Conservation (phyloP, 2,888 invertebrate species). For the Sarcophaga rosellei region DNA sequence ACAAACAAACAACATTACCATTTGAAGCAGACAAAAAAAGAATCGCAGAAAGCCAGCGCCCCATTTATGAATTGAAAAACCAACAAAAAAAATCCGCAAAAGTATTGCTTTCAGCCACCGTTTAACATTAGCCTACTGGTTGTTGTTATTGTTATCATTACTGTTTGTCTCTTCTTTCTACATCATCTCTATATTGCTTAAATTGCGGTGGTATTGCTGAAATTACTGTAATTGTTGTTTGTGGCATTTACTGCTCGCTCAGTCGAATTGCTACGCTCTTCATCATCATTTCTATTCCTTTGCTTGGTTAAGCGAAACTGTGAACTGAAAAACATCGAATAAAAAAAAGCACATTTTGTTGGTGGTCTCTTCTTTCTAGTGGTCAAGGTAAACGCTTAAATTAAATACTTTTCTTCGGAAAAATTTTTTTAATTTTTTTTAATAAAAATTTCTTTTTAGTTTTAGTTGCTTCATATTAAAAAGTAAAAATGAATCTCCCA, state of each 20-base stretch:
- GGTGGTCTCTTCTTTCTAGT: not conserved
- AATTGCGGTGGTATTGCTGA: not conserved
- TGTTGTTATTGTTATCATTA: conserved; percentile 3
- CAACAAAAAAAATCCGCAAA: not conserved
- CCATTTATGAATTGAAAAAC: conserved; percentile 35
- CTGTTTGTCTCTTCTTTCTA: not conserved
- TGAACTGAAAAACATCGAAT: not conserved
- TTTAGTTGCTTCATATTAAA: not conserved
- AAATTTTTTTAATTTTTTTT: not conserved
- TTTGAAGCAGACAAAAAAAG: no score
- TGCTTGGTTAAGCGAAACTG: not conserved
- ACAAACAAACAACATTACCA: not conserved
- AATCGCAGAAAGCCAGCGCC: conserved; percentile 41
- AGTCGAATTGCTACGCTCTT: conserved; percentile 1
- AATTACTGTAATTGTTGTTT: conserved; percentile 8
- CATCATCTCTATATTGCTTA: not conserved
- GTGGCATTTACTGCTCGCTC: conserved; percentile 15
- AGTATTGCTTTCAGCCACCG: not conserved
- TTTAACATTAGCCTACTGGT: not conserved
- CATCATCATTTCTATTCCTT: conserved; percentile 25
- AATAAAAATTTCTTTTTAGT: not conserved
- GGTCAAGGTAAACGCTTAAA: not conserved
- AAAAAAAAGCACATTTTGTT: conserved; percentile 34
- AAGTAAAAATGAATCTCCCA: conserved; percentile 19
- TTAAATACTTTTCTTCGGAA: not conserved